Base-by-base conservation (phyloP, 2,797 vertebrate genomes). In the Aldrovandia affinis region DNA sequence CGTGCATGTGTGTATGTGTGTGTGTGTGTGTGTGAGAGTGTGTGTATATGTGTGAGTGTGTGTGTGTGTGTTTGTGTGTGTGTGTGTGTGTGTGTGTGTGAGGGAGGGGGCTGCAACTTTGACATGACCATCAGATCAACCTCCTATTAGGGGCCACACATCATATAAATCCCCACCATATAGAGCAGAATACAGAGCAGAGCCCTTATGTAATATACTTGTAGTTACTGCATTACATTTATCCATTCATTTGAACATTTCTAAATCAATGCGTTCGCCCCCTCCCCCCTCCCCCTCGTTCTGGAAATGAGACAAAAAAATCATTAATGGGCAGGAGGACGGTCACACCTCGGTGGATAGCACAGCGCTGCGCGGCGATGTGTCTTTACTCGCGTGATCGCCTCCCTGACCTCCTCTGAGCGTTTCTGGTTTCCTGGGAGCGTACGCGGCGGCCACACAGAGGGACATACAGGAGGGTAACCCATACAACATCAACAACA, bases 61-160 rank as follows among this genome's bases (percentile, higher is more conserved):
- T n/a, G n/a, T n/a, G n/a, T n/a, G n/a, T n/a, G n/a, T n/a, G n/a
- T n/a, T n/a, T n/a, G n/a, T n/a, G n/a, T n/a, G n/a, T n/a, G n/a
- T n/a, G n/a, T n/a, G n/a, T n/a, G n/a, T n/a, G n/a, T n/a, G n/a
- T n/a, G n/a, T n/a, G n/a, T n/a, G n/a, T n/a, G n/a, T n/a, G n/a
- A n/a, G n/a, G n/a, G n/a, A n/a, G n/a, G n/a, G n/a, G n/a, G n/a
- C n/a, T n/a, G n/a, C n/a, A n/a, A 22, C 88, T 90, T 90, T 90
- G 89, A 89, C 90, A 91, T 87, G 90, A 90, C 89, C 89, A 90
- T 88, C 91, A 86, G 89, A 89, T 84, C 83, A 86, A 84, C 86
- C 86, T 65, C 55, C 55, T 25, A 25, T 22, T 9, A 0, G 87
- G 91, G 89, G 89, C 91, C 90, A 89, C 7, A 33, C 88, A 88